These are phyloP conservation scores for Batillaria attramentaria DNA, from an alignment of 1,140 invertebrate genomes.

Conservation along the genomic window DNA sequence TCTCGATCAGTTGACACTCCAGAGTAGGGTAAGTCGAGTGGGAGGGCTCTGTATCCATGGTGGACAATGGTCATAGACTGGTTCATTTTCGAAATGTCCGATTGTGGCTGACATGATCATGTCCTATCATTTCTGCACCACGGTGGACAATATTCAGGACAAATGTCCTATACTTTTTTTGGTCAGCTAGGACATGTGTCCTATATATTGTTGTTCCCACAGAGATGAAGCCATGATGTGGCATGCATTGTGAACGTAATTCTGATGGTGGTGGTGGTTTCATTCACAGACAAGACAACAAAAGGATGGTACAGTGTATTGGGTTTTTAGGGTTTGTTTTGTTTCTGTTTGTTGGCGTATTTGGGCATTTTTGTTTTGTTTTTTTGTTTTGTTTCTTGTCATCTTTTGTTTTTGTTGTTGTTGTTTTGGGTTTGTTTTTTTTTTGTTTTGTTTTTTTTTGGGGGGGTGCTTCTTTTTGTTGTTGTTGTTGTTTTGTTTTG, in stretches of 20 bases:
- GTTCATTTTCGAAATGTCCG: too few species aligned
- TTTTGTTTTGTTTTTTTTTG: background rate
- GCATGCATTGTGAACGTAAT: background rate
- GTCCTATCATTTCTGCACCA: too few species aligned
- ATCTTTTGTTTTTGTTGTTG: background rate
- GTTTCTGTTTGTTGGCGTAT: too few species aligned
- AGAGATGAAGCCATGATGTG: background rate
- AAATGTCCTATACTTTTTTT: too few species aligned
- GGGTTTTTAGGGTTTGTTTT: background rate
- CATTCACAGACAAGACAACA: too few species aligned
- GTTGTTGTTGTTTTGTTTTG: background rate
- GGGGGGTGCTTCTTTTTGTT: background rate
- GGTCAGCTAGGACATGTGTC: background rate
- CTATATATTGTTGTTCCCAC: background rate
- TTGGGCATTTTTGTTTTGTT: slow-evolving; percentile 5
- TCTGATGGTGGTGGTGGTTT: too few species aligned
- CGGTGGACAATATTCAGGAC: too few species aligned
- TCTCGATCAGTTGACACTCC: background rate
- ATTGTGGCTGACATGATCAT: background rate
- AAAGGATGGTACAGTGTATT: too few species aligned
- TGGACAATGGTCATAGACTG: too few species aligned
- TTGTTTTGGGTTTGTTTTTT: background rate
- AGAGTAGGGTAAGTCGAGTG: too few species aligned
- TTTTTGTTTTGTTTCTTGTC: slow-evolving; percentile 13
- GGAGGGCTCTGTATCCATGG: too few species aligned